Base-by-base conservation (phyloP, 2,888 invertebrate genomes). In the Aricia artaxerxes region DNA sequence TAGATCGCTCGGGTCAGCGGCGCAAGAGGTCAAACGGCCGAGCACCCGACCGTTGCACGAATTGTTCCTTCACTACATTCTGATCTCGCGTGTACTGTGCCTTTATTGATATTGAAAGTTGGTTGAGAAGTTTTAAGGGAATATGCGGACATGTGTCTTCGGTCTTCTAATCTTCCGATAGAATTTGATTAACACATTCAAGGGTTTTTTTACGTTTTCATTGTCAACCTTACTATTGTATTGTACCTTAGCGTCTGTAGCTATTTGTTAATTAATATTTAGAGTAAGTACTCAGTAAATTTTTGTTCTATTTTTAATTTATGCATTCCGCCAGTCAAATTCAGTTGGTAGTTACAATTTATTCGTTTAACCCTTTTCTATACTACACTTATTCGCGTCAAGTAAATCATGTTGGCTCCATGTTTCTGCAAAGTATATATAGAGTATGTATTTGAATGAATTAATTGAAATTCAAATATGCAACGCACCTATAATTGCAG, bases 1-100 rank as follows among this genome's bases (percentile, higher is more conserved):
- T 78, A 35, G 69, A 13, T 79, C 78, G 75, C 73, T 76, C 79
- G 79, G 81, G 81, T 82, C 77, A 81, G 78, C 78, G 80, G 79
- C 78, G 82, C 77, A 73, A 79, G 78, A 82, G 84, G 79, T 83
- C 80, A 82, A 81, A 80, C 79, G 80, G 78, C 81, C 79, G 81
- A 78, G 78, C 82, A 81, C 78, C 79, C 82, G 80, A 79, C 79
- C 79, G 79, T 73, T 79, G 57, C 78, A 64, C 40, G 61, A 64
- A 73, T 79, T 79, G 78, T 78, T 78, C 38, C 69, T 38, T 11
- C 49, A n/a, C 24, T 78, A 49, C 69, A n/a, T 38, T 57, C 38
- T 78, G 13, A 78, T 78, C 35, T 57, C 57, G 3, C 6, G 53
- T 4, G 13, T 77, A n/a, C 7, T 60, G 4, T 60, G 31, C 11